Conservation (phyloP, 2,797 vertebrate genomes). For the Liasis olivaceus region DNA sequence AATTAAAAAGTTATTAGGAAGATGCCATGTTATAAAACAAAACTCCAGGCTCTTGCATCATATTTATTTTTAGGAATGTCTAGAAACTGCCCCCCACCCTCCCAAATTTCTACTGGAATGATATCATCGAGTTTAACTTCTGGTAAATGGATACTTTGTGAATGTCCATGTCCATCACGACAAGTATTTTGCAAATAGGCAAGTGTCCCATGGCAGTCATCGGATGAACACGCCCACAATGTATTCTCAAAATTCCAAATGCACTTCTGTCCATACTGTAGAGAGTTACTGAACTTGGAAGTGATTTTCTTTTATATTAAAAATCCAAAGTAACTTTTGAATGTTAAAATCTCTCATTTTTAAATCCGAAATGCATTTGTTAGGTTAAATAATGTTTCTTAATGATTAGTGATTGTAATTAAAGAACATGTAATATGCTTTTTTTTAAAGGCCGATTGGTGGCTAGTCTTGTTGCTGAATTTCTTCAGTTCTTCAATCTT, state of each 20-base stretch:
- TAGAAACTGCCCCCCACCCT: neutral
- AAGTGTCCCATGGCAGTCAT: neutral
- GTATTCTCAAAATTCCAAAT: neutral
- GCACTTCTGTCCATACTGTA: neutral
- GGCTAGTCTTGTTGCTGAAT: constrained; percentile 89
- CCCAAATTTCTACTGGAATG: neutral
- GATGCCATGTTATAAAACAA: neutral
- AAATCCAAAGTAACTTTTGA: neutral
- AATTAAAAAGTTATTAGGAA: neutral
- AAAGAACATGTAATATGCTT: neutral
- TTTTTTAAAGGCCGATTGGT: constrained; percentile 82
- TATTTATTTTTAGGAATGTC: neutral
- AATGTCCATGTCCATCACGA: neutral
- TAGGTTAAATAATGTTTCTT: neutral
- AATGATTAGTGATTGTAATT: neutral
- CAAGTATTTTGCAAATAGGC: neutral
- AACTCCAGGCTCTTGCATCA: neutral
- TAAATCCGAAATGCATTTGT: neutral
- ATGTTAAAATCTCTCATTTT: neutral
- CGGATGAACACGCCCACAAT: neutral
- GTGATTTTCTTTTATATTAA: neutral
- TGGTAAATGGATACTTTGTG: neutral
- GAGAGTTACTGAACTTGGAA: neutral
- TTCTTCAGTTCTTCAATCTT: constrained; percentile 91
- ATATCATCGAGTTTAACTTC: neutral